These are phyloP conservation scores for Ceraclea dissimilis DNA, from an alignment of 2,888 invertebrate species.

Conservation along the genomic window DNA sequence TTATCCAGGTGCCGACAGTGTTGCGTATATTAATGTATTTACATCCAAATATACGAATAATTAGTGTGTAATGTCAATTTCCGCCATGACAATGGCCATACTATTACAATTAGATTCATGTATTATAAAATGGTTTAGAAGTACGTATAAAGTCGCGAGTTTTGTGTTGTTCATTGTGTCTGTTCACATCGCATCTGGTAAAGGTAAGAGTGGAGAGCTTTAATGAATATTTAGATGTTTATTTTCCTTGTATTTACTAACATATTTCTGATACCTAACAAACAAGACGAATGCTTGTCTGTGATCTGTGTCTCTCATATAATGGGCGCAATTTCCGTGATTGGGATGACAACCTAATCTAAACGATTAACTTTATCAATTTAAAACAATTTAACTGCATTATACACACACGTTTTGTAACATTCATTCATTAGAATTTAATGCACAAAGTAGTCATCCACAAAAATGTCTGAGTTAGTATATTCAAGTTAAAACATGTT, in stretches of 20 bases:
- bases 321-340: too few species aligned
- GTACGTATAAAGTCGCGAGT: not conserved
- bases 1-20: not conserved
- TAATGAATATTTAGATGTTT: not conserved
- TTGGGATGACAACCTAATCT: too few species aligned
- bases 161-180: conserved; percentile 13
- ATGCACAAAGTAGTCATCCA: too few species aligned
- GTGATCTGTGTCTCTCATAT: too few species aligned
- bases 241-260: not conserved
- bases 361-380: too few species aligned
- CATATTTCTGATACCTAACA: not conserved
- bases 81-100: not conserved
- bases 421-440: too few species aligned
- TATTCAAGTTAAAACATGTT: too few species aligned
- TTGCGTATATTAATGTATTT: not conserved
- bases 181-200: conserved; percentile 8
- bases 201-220: conserved; percentile 11
- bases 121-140: conserved; percentile 1
- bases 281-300: not conserved
- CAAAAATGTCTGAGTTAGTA: too few species aligned
- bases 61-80: not conserved
- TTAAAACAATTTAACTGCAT: too few species aligned
- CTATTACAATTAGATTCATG: not conserved
- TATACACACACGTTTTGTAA: too few species aligned
- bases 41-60: not conserved